These are phyloP conservation scores for Hoplostethus mediterraneus DNA, from an alignment of 2,797 vertebrate genomes.

Conservation along the genomic window DNA sequence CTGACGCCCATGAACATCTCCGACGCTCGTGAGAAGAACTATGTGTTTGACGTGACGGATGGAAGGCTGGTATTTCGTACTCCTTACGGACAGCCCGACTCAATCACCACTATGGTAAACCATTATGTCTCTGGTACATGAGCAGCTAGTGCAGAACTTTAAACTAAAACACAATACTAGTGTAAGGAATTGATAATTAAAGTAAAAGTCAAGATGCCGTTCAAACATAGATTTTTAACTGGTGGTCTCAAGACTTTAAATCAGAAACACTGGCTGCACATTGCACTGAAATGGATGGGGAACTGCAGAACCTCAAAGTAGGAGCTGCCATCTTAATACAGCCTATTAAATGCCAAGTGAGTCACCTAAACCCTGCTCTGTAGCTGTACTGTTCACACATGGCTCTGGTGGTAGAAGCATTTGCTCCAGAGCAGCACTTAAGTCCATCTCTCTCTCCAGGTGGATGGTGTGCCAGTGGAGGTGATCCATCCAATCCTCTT, in stretches of 20 bases:
- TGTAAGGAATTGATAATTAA: no score
- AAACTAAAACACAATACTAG: no score
- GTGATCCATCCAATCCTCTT: constrained; percentile 75
- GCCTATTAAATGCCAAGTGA: no score
- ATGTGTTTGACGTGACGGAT: constrained; percentile 72
- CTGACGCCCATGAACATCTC: constrained; percentile 66
- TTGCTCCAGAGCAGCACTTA: neutral
- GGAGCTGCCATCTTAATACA: no score
- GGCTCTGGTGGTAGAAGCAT: neutral
- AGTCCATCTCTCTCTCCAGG: constrained; percentile 49
- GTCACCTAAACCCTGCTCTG: neutral
- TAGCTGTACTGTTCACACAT: neutral
- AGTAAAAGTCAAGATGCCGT: no score
- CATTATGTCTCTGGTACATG: no score
- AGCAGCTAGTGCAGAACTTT: no score
- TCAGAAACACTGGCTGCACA: no score
- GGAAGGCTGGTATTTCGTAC: constrained; percentile 81
- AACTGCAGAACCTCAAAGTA: no score
- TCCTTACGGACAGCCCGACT: constrained; percentile 78
- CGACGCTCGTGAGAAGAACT: constrained; percentile 76
- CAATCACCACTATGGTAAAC: constrained; percentile 67
- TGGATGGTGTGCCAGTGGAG: constrained; percentile 70
- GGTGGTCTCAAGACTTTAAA: no score
- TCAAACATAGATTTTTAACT: no score
- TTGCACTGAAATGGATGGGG: no score